phyloP scores from a whole-genome alignment of 2,797 vertebrate genomes.

The Amblyraja radiata region DNA sequence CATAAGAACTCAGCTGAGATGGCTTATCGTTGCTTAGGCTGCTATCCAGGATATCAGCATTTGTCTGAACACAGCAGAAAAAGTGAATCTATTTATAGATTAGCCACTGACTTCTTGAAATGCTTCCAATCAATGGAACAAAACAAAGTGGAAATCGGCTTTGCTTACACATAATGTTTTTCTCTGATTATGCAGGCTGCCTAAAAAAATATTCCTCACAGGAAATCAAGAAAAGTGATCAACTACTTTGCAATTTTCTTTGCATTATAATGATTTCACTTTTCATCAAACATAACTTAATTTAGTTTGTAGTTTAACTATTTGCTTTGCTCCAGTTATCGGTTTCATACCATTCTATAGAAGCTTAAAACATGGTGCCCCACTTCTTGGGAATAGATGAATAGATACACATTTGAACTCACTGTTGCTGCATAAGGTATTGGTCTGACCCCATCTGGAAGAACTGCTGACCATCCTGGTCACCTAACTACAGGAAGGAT shows the following conservation, averaged over 20 bases:
- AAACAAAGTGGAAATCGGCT: conserved; percentile 9
- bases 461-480: not conserved
- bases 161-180: not conserved
- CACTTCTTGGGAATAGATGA: not conserved
- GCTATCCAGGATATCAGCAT: not conserved
- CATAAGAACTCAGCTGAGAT: not conserved
- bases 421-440: not conserved
- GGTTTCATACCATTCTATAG: not conserved
- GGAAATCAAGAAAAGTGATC: not conserved
- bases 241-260: not conserved
- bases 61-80: conserved; percentile 20
- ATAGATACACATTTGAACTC: conserved; percentile 13
- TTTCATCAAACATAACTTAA: not conserved
- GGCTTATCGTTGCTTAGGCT: not conserved
- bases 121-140: conserved; percentile 24
- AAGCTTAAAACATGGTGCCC: not conserved
- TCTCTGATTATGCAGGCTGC: conserved; percentile 6
- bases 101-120: conserved; percentile 24
- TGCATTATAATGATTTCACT: not conserved
- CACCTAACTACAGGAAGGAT: not conserved
- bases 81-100: conserved; percentile 25
- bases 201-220: not conserved
- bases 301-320: not conserved
- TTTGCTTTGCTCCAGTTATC: not conserved
- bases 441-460: not conserved